Evolutionary conservation across 2,888 invertebrate species (phyloP).

Genomic region (Ectemnius cavifrons): DNA sequence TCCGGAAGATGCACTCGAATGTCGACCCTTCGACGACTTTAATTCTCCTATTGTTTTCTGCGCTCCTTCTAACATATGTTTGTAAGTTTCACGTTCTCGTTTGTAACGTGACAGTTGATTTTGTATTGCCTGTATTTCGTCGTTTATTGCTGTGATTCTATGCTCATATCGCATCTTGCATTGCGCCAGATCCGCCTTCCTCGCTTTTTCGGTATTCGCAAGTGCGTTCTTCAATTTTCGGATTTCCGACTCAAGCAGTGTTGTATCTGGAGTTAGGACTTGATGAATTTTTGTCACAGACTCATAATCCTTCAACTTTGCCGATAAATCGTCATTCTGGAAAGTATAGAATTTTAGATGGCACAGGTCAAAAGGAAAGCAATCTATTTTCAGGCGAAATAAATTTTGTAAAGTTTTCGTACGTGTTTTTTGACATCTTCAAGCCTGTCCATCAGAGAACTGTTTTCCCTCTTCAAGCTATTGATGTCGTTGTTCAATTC

Average conservation of each 20-base stretch:
- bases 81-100: conserved; percentile 92
- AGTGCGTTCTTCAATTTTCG: conserved; percentile 83
- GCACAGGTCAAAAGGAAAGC: not conserved
- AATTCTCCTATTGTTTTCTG: conserved; percentile 90
- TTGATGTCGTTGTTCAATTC: conserved; percentile 88
- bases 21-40: conserved; percentile 79
- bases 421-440: conserved; percentile 83
- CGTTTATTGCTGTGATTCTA: conserved; percentile 88
- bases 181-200: conserved; percentile 88
- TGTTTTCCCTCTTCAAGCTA: conserved; percentile 84
- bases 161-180: conserved; percentile 92
- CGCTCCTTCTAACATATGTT: conserved; percentile 92
- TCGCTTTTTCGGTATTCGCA: conserved; percentile 84
- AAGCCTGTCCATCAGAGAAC: conserved; percentile 85
- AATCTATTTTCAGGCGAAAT: not conserved
- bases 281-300: conserved; percentile 90
- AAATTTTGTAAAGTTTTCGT: conserved; percentile 45
- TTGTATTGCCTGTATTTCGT: conserved; percentile 90
- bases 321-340: conserved; percentile 87
- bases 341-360: conserved; percentile 32
- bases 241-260: conserved; percentile 87
- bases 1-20: conserved; percentile 81
- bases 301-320: conserved; percentile 91
- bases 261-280: conserved; percentile 87
- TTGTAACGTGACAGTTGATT: conserved; percentile 88